Base-by-base conservation (phyloP, 1,140 invertebrate species). In the Eupristina koningsbergeri region DNA sequence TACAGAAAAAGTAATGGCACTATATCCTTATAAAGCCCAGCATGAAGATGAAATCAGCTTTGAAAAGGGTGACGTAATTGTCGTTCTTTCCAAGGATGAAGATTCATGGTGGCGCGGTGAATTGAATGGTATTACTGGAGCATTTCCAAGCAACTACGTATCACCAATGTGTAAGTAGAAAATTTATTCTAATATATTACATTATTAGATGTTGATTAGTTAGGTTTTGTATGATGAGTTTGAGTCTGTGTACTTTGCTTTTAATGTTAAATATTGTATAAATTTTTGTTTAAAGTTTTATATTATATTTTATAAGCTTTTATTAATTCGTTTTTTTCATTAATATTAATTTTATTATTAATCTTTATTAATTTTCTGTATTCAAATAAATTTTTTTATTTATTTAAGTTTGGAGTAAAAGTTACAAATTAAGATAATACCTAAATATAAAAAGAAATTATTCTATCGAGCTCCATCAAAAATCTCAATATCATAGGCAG, bases 81-180 rank as follows among this genome's bases (percentile, higher is more conserved):
- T 95, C 64, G 96, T 99, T 19, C 94, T 98, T 17, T 96, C 96
- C 78, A 96, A 98, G 86, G 97, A 98, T 85, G 98, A 99, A 90
- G 95, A 96, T 63, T 96, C 97, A 79, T 99, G 98, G 98, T 99
- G 98, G 98, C 96, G 96, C 90, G 98, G 98, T 63, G 97, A 98
- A 93, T 93, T 98, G 11, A 96, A 97, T 85, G 97, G 97, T 22
- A 93, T 95, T 79, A 95, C 96, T 7, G 97, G 97, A 26, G 93
- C 98, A 47, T 98, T 98, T 91, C 97, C 97, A 36, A 97, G 97
- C 92, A 98, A 98, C 92, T 98, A 98, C 92, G 97, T 98, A 82
- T 93, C 94, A 87, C 92, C 94, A 78, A 91, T 95, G 87, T 95
- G 94, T 94, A 92, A 94, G 94, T 95, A 93, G 81, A 76, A n/a